These are phyloP conservation scores for Oryctes rhinoceros DNA, from an alignment of 1,140 invertebrate genomes.

Conservation along the genomic window DNA sequence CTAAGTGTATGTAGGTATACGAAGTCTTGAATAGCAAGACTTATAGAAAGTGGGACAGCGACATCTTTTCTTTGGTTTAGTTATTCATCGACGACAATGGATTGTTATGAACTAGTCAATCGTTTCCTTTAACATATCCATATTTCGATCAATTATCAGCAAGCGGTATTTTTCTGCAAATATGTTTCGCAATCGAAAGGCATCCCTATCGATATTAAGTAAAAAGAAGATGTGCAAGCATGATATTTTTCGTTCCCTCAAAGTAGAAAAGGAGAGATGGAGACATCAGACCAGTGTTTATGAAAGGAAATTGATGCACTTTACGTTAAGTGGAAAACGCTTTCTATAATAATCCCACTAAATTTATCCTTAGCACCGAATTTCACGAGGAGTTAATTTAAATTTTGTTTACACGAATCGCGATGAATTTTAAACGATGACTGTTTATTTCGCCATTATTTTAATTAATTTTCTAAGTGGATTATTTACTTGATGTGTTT, in stretches of 20 bases:
- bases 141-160: too few species aligned
- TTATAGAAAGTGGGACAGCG: too few species aligned
- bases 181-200: too few species aligned
- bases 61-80: too few species aligned
- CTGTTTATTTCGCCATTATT: slow-evolving; percentile 52
- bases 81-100: too few species aligned
- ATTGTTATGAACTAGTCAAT: too few species aligned
- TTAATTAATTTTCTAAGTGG: slow-evolving; percentile 50
- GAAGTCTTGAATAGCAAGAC: too few species aligned
- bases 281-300: slow-evolving; percentile 54
- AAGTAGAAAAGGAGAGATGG: slow-evolving; percentile 39
- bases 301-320: slow-evolving; percentile 58
- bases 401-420: slow-evolving; percentile 54
- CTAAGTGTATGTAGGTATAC: too few species aligned
- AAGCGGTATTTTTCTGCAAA: too few species aligned
- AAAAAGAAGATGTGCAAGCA: background rate
- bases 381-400: slow-evolving; percentile 54
- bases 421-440: slow-evolving; percentile 54
- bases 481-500: slow-evolving; percentile 38
- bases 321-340: slow-evolving; percentile 58
- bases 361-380: slow-evolving; percentile 57
- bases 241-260: background rate
- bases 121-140: too few species aligned
- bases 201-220: background rate
- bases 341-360: slow-evolving; percentile 57